A percentile compares a stretch with the other conserved stretches of the same genome.
phyloP scores from a whole-genome alignment of 2,888 invertebrate genomes.

The Saturnia japonica region DNA sequence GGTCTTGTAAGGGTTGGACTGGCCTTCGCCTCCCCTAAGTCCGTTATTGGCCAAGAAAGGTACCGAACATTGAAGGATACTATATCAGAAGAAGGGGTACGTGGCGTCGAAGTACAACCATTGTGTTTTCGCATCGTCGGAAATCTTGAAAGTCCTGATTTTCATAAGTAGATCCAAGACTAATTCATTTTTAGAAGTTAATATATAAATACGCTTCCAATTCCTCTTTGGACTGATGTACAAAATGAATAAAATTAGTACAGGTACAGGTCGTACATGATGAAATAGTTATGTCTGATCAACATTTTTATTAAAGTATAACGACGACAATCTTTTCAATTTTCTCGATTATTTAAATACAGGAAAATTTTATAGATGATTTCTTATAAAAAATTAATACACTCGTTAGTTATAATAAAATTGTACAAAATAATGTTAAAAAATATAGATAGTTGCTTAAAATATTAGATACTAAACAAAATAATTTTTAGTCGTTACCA shows the following conservation, averaged over 20 bases:
- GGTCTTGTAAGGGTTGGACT: no score
- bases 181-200: no score
- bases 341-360: not conserved
- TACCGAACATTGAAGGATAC: not conserved
- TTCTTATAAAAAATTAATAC: not conserved
- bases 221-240: no score
- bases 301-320: not conserved
- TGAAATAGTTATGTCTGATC: not conserved
- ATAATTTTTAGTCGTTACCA: no score
- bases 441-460: not conserved
- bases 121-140: not conserved
- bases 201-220: no score
- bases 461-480: not conserved
- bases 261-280: no score
- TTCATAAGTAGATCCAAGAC: not conserved
- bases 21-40: no score
- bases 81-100: not conserved
- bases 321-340: not conserved
- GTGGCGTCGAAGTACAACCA: not conserved
- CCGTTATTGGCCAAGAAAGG: no score
- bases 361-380: not conserved
- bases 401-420: not conserved
- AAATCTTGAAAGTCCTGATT: not conserved
- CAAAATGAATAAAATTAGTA: not conserved
- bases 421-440: no score